Evolutionary conservation across 2,113 vertebrate genomes (phyloP).

Genomic region (Hucho hucho): DNA sequence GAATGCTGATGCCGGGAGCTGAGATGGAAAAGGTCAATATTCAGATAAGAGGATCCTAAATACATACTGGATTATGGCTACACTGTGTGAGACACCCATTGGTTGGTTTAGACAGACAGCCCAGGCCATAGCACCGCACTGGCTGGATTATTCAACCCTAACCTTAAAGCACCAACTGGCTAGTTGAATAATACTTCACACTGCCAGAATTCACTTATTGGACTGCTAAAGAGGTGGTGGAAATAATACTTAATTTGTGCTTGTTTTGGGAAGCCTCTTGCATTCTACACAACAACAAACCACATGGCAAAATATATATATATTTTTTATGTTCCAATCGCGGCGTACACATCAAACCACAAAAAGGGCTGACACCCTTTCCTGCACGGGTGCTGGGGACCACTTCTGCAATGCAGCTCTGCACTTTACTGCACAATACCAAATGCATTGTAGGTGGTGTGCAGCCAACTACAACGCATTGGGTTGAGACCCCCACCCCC

Average conservation of each 20-base stretch:
- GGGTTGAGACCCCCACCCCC: neutral
- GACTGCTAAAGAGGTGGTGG: neutral
- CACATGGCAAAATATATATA: neutral
- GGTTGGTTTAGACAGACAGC: conserved; percentile 5
- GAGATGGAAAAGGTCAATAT: neutral
- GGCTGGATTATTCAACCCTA: conserved; percentile 11
- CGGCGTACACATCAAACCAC: conserved; percentile 10
- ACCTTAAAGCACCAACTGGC: conserved; percentile 19
- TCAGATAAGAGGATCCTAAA: neutral
- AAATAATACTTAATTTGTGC: conserved; percentile 2
- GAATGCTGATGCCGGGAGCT: neutral
- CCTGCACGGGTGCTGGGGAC: conserved; percentile 7
- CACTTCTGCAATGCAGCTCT: conserved; percentile 6
- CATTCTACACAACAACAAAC: neutral
- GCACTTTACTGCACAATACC: conserved; percentile 9
- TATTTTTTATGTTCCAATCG: neutral
- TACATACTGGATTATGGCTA: neutral
- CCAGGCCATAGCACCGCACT: neutral
- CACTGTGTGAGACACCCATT: neutral
- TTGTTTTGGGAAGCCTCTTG: neutral
- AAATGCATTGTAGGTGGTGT: neutral
- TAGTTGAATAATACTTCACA: conserved; percentile 1
- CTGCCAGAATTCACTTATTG: neutral
- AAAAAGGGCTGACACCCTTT: conserved; percentile 36
- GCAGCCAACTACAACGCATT: neutral